phyloP scores from a whole-genome alignment of 2,888 invertebrate genomes.

The Phengaris alcon region DNA sequence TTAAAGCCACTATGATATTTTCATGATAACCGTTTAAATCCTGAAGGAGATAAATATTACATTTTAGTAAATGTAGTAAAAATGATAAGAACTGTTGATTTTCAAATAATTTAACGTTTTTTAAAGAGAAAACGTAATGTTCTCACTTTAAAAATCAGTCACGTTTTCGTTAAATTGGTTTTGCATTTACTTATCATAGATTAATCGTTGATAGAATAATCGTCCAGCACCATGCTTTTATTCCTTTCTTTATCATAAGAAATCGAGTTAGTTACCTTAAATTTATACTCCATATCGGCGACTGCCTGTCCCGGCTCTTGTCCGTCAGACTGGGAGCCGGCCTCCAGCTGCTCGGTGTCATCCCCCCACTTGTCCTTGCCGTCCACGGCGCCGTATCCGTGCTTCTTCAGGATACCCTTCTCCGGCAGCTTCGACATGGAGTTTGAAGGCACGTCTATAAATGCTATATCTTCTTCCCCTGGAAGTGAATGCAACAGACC shows the following conservation, averaged over 20 bases:
- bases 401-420: constrained; percentile 95
- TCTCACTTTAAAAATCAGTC: too few species aligned
- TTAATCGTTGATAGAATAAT: too few species aligned
- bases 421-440: constrained; percentile 88
- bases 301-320: constrained; percentile 81
- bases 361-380: constrained; percentile 88
- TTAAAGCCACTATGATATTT: constrained; percentile 92
- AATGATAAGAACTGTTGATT: neutral
- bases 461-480: constrained; percentile 90
- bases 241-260: neutral
- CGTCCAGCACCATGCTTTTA: too few species aligned
- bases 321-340: constrained; percentile 83
- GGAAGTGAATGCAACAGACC: constrained; percentile 45
- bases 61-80: neutral
- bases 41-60: constrained; percentile 74
- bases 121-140: too few species aligned
- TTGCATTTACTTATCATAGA: too few species aligned
- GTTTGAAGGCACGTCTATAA: constrained; percentile 88
- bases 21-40: constrained; percentile 95
- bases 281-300: constrained; percentile 89
- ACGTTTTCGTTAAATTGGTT: too few species aligned
- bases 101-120: too few species aligned
- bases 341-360: constrained; percentile 84
- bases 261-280: constrained; percentile 78
- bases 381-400: constrained; percentile 87